A percentile compares a stretch with the other conserved stretches of the same genome.
Conservation (phyloP, 1,140 invertebrate genomes). For the Orius laevigatus region DNA sequence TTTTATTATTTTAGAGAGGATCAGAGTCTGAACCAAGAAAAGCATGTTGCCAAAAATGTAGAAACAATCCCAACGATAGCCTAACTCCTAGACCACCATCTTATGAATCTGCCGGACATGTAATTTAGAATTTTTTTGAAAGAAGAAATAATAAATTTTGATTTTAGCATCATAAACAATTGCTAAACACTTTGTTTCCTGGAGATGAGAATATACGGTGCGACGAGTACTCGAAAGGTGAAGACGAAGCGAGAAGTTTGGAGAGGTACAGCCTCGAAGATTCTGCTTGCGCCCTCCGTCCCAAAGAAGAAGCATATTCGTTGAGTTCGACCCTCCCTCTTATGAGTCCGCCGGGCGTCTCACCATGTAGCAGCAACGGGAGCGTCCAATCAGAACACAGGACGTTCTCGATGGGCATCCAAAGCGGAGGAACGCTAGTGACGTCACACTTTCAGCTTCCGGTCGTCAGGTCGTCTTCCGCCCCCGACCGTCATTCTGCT, state of each 20-base stretch:
- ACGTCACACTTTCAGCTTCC: constrained; percentile 16
- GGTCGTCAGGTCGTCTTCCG: constrained; percentile 17
- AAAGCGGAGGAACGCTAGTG: constrained; percentile 15
- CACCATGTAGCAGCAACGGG: constrained; percentile 3
- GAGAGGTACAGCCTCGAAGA: background rate
- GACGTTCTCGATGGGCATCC: constrained; percentile 6
- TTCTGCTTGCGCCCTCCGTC: constrained; percentile 2
- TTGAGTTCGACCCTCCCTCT: constrained; percentile 10
- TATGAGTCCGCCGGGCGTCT: background rate
- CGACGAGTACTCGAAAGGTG: background rate
- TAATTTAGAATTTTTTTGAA: constrained; percentile 1
- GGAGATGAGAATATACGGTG: background rate
- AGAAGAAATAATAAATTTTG: background rate
- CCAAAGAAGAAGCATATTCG: constrained; percentile 11
- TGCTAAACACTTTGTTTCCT: background rate
- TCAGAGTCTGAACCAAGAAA: background rate
- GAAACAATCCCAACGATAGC: background rate
- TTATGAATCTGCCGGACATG: background rate
- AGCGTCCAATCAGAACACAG: background rate
- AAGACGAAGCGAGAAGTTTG: background rate
- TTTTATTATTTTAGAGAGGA: constrained; percentile 7
- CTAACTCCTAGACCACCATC: background rate
- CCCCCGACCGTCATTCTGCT: constrained; percentile 12
- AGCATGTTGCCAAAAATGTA: constrained; percentile 5
- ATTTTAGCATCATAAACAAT: background rate